Evolutionary conservation across 2,113 vertebrate species (phyloP), one percentile per base, ranked within the genome.

Genomic region (Nibea coibor): DNA sequence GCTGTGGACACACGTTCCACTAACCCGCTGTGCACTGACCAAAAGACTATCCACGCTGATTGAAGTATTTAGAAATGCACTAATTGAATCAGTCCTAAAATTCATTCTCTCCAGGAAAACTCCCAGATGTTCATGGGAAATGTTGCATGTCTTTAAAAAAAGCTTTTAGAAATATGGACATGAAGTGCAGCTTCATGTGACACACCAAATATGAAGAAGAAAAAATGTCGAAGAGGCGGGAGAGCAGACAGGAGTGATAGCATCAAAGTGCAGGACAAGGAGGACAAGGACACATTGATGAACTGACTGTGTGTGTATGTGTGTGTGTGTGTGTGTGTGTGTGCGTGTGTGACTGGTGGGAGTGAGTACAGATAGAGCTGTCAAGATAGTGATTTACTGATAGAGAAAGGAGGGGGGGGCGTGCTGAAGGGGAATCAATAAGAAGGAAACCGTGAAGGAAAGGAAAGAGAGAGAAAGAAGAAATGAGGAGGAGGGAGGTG

Each of bases 361-460:
- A 75, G 84, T 88, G 80, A 85, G 71, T 87, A 86, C 82, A 91
- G 88, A 92, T 86, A 86, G 88, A 92, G 88, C 86, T 92, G 89
- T 91, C 91, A 81, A 80, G 87, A 75, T 76, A 72, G 80, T 88
- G 87, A 91, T 89, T 85, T 88, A 91, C 80, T 80, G 89, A 88
- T 77, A 81, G 83, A 67, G 79, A 72, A 54, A 39, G 50, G 74
- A 48, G 58, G 70, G 68, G 65, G 83, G 5, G 57, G 66, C 61
- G 73, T 54, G 78, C 69, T 84, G 83, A 78, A 86, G 81, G 80
- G 53, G 81, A 83, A 90, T 92, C 91, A 82, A 92, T 90, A 86
- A 71, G 75, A 75, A 87, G 86, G 86, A 89, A 89, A 87, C 81
- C 64, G 43, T 80, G 69, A 80, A 87, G 83, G 80, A 75, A 84